Evolutionary conservation across 2,797 vertebrate species (phyloP), one percentile per base, ranked within the genome.

Genomic region (Helostoma temminkii): DNA sequence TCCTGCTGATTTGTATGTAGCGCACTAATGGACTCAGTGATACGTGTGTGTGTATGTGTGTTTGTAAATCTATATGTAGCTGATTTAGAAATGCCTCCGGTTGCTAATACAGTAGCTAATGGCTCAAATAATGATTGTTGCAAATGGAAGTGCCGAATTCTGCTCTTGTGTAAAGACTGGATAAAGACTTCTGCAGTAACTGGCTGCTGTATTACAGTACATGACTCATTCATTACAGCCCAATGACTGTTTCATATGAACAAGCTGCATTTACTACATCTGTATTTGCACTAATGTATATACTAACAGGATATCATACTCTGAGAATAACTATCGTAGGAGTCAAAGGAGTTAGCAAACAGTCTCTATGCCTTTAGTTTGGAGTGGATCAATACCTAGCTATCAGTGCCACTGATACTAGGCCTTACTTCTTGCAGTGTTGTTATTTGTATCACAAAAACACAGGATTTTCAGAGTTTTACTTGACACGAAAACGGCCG

Each of bases 51-150:
- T 67, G 77, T 61, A 55, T 60, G 68, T 68, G 78, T 70, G 43
- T 82, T 37, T 84, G 88, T 88, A 89, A 91, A 89, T 89, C 89
- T 90, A 91, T 91, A 90, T 75, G 82, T 74, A 71, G 88, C 86
- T 87, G 85, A 89, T 87, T 88, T 89, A 80, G 78, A 89, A 83
- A 84, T 45, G 87, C 86, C 89, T 88, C 80, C 67, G 61, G 85
- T 83, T 55, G 83, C 84, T 85, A 89, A 89, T 87, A 84, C 79
- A 86, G 82, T 46, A 63, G 84, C 87, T 92, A 92, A 91, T 91
- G 87, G 87, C 76, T 68, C 66, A 79, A 86, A 49, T 90, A 90
- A 89, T 92, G 89, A 92, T 91, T 82, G 82, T 52, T 84, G 84
- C 72, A 90, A 89, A 88, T 86, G 84, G 84, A 88, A 78, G 61